These are phyloP conservation scores for Darevskia nairensis DNA, from an alignment of 2,797 vertebrate genomes.

Conservation along the genomic window DNA sequence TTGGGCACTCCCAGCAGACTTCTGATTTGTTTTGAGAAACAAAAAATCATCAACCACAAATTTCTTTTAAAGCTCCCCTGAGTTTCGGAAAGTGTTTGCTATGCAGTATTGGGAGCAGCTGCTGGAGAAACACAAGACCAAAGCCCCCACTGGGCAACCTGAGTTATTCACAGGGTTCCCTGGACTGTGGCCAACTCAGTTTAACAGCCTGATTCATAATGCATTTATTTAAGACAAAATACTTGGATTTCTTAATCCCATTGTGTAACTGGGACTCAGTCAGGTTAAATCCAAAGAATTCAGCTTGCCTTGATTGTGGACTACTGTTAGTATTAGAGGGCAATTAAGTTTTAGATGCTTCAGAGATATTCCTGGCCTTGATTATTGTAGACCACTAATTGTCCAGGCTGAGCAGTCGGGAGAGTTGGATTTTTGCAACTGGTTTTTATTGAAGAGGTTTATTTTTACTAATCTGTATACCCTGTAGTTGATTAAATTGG, in stretches of 20 bases:
- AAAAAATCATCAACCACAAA: neutral
- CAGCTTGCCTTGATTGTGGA: neutral
- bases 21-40: neutral
- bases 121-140: neutral
- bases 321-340: neutral
- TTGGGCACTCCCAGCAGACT: neutral
- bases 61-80: neutral
- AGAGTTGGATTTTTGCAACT: neutral
- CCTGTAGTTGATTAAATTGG: constrained; percentile 26
- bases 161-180: neutral
- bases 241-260: constrained; percentile 9
- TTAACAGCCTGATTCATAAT: constrained; percentile 6
- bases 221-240: constrained; percentile 1
- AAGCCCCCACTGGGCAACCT: neutral
- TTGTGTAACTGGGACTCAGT: neutral
- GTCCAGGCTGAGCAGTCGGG: neutral
- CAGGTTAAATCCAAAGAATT: constrained; percentile 14
- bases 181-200: constrained; percentile 1
- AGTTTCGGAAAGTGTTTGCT: neutral
- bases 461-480: constrained; percentile 20
- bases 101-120: neutral
- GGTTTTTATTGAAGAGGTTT: neutral
- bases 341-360: constrained; percentile 5
- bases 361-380: neutral
- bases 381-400: neutral